Evolutionary conservation across 1,140 invertebrate species (phyloP).

Genomic region (Zaprionus africanus): DNA sequence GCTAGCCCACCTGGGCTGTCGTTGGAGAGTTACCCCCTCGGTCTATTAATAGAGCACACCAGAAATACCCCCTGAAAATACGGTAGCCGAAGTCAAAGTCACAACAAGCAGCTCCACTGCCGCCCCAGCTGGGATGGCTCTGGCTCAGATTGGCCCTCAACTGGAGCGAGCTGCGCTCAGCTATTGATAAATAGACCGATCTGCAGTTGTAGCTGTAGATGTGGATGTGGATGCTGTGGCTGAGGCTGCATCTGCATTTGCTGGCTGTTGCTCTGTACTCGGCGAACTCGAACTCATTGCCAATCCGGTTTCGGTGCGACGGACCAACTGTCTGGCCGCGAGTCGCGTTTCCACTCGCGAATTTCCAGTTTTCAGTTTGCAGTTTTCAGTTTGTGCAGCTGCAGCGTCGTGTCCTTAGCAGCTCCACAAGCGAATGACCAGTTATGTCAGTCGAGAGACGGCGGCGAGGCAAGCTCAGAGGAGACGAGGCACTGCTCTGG

Average conservation of each 20-base stretch:
- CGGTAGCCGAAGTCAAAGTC: slow-evolving; percentile 17
- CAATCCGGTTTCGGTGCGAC: slow-evolving; percentile 69
- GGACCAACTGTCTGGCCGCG: slow-evolving; percentile 52
- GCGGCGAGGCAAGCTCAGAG: slow-evolving; percentile 46
- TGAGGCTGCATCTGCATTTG: slow-evolving; percentile 38
- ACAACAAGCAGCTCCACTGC: not conserved
- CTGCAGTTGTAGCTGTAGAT: slow-evolving; percentile 1
- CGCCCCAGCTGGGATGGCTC: slow-evolving; percentile 7
- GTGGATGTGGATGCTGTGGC: not conserved
- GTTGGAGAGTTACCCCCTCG: slow-evolving; percentile 6
- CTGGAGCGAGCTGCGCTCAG: not conserved
- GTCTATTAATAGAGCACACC: slow-evolving; percentile 16
- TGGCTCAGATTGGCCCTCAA: slow-evolving; percentile 31
- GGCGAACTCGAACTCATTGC: slow-evolving; percentile 74
- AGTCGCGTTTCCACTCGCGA: slow-evolving; percentile 73
- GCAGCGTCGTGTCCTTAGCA: slow-evolving; percentile 74
- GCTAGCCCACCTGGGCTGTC: slow-evolving; percentile 1
- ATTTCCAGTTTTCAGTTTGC: slow-evolving; percentile 78
- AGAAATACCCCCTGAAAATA: slow-evolving; percentile 5
- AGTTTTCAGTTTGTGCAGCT: slow-evolving; percentile 80
- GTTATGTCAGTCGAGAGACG: slow-evolving; percentile 72
- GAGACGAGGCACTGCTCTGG: slow-evolving; percentile 40
- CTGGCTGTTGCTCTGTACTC: slow-evolving; percentile 60
- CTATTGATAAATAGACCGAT: slow-evolving; percentile 25
- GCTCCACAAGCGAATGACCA: slow-evolving; percentile 74